Evolutionary conservation across 2,888 invertebrate genomes (phyloP).

Genomic region (Luffia ferchaultella): DNA sequence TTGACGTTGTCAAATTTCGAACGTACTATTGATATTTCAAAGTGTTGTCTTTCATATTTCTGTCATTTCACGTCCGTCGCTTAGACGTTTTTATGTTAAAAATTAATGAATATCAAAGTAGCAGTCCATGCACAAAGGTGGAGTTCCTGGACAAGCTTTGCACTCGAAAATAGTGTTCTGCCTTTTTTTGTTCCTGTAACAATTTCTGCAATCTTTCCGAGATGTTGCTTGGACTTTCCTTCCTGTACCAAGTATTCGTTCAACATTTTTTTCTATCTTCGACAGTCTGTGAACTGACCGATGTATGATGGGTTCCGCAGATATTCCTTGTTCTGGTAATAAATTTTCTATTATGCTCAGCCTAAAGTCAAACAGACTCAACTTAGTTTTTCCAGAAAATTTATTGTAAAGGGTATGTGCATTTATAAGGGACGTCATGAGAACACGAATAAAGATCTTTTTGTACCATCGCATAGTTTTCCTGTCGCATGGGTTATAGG

Average conservation of each 20-base stretch:
- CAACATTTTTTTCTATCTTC: conserved; percentile 4
- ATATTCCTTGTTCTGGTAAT: not conserved
- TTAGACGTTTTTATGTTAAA: not conserved
- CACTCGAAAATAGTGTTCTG: not conserved
- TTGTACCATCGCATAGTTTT: conserved; percentile 11
- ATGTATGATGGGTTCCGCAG: not conserved
- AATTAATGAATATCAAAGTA: conserved; percentile 10
- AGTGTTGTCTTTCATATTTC: too few relatives aligned
- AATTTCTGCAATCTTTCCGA: conserved; percentile 1
- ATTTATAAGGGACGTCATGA: not conserved
- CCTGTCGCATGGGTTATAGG: conserved; percentile 17
- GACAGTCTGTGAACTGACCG: conserved; percentile 14
- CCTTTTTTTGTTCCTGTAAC: not conserved
- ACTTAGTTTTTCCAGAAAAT: not conserved
- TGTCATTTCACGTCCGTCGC: too few relatives aligned
- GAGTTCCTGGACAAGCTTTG: not conserved
- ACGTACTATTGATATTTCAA: too few relatives aligned
- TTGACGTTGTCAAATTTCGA: too few relatives aligned
- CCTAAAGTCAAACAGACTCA: conserved; percentile 1
- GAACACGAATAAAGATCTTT: conserved; percentile 13
- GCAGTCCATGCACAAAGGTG: conserved; percentile 1
- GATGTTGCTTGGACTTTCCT: conserved; percentile 12
- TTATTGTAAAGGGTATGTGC: conserved; percentile 2
- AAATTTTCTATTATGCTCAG: not conserved
- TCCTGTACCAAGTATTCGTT: not conserved